phyloP scores from a whole-genome alignment of 30 jellyfish, hydroid and myxozoan genomes.

The Hydractinia echinata region DNA sequence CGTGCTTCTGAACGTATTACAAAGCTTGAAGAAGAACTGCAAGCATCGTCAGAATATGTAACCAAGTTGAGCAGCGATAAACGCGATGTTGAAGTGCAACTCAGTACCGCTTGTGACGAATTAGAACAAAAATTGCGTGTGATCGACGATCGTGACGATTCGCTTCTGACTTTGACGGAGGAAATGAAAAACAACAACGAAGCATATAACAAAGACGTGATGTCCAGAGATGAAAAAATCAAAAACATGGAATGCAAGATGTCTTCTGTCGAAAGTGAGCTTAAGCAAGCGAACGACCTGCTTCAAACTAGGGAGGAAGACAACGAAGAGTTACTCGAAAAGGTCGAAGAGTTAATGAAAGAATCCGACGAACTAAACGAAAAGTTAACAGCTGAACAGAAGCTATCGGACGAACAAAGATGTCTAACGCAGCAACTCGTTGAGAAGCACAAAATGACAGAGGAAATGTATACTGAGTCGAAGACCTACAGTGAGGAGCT shows the following conservation, averaged over 20 bases:
- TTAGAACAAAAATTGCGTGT: not conserved
- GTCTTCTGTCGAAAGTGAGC: not conserved
- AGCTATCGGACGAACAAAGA: not conserved
- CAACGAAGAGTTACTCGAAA: not conserved
- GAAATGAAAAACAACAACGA: not conserved
- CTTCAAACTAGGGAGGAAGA: not conserved
- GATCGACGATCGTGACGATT: not conserved
- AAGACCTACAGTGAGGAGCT: not conserved
- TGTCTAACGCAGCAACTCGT: too few relatives aligned
- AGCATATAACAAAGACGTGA: not conserved
- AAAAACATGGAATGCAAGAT: not conserved
- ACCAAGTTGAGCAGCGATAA: not conserved
- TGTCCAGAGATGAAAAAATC: not conserved
- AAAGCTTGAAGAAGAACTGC: constrained; percentile 4
- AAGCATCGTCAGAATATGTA: not conserved
- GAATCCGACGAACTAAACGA: not conserved
- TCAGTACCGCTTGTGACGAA: not conserved
- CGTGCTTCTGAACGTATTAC: not conserved
- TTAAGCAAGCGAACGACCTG: not conserved
- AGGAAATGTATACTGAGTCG: not conserved
- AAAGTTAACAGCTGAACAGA: not conserved
- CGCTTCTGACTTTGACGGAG: not conserved
- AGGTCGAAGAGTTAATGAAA: not conserved
- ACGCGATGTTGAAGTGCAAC: not conserved
- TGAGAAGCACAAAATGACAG: too few relatives aligned